A percentile compares a stretch with the other conserved stretches of the same genome.
Evolutionary conservation across 2,888 invertebrate genomes (phyloP).

Genomic region (Pristionchus exspectatus): DNA sequence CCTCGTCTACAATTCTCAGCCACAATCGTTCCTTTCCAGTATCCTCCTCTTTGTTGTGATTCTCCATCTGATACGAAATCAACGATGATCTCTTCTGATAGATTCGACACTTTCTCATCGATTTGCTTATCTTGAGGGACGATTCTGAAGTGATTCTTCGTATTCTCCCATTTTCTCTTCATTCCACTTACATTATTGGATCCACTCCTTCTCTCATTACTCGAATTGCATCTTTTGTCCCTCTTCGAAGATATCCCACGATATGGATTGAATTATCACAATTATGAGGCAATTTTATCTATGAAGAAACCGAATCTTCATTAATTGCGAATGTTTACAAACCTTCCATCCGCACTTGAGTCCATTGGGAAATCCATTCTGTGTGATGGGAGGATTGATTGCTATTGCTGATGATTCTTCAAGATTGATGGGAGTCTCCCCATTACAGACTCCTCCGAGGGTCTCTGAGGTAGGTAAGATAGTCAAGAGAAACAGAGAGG

Average conservation of each 20-base stretch:
- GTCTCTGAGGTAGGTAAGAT: background rate
- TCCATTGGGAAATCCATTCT: constrained; percentile 8
- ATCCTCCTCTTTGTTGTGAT: background rate
- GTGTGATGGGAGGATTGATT: constrained; percentile 8
- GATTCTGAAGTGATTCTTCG: background rate
- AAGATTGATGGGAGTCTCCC: background rate
- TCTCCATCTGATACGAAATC: constrained; percentile 12
- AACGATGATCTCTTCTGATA: background rate
- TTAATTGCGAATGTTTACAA: too few relatives aligned
- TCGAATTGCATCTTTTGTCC: background rate
- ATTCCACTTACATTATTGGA: background rate
- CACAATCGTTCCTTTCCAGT: background rate
- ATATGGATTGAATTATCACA: constrained; percentile 24
- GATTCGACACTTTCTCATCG: background rate
- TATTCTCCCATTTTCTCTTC: background rate
- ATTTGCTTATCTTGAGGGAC: background rate
- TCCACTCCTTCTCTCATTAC: background rate
- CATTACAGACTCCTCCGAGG: constrained; percentile 8
- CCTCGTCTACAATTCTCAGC: constrained; percentile 14
- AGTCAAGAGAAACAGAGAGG: background rate
- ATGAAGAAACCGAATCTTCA: background rate
- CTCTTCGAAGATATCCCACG: background rate
- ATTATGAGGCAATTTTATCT: background rate
- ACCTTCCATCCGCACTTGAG: constrained; percentile 37
- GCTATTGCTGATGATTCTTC: background rate